Conservation (phyloP, 2,797 vertebrate species). For the Hozukius guyotensis region DNA sequence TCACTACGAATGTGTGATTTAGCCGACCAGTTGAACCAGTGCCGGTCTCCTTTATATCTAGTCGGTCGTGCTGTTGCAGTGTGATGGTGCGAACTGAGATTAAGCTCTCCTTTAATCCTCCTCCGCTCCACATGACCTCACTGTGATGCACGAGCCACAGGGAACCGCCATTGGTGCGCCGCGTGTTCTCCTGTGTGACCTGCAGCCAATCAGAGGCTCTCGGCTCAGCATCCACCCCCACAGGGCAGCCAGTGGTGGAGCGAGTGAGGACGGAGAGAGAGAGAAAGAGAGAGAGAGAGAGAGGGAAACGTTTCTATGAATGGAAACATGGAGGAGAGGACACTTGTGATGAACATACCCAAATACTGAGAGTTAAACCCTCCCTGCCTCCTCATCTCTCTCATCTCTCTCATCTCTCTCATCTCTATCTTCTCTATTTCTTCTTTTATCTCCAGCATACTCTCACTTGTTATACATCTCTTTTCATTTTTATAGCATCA, state of each 20-base stretch:
- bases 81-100: conserved; percentile 63
- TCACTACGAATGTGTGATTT: not conserved
- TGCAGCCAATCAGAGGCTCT: conserved; percentile 74
- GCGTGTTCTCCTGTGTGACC: conserved; percentile 50
- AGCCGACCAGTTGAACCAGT: not conserved
- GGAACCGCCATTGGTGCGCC: conserved; percentile 69
- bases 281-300: not conserved
- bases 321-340: conserved; percentile 78
- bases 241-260: conserved; percentile 53
- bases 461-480: not conserved
- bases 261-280: conserved; percentile 2
- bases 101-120: conserved; percentile 76
- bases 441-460: not conserved
- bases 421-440: not conserved
- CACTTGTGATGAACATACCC: conserved; percentile 31
- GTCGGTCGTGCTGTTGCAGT: conserved; percentile 34
- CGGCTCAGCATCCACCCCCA: conserved; percentile 66
- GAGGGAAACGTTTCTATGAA: conserved; percentile 76
- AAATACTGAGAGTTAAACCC: conserved; percentile 14
- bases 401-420: not conserved
- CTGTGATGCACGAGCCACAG: conserved; percentile 64
- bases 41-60: not conserved
- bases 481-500: not conserved
- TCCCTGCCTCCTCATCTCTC: not conserved
- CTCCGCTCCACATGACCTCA: conserved; percentile 76